Conservation (phyloP, 2,797 vertebrate species). For the Jordanella pulchra region DNA sequence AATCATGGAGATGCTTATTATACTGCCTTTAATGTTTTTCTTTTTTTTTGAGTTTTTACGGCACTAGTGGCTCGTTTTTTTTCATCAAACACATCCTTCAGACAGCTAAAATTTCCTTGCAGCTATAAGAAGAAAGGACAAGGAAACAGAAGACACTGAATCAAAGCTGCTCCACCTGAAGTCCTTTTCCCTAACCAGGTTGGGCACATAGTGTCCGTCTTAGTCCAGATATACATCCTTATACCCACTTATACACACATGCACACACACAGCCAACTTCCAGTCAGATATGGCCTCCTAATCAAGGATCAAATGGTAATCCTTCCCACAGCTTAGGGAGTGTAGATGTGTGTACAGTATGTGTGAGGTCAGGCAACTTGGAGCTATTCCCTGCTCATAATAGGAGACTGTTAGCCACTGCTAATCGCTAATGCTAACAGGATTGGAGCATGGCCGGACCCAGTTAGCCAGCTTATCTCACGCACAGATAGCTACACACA, state of each 20-base stretch:
- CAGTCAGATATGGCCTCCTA: constrained; percentile 59
- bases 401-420: constrained; percentile 65
- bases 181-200: constrained; percentile 14
- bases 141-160: constrained; percentile 8
- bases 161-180: constrained; percentile 9
- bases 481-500: constrained; percentile 17
- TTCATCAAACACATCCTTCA: constrained; percentile 36
- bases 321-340: constrained; percentile 59
- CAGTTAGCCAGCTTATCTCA: constrained; percentile 70
- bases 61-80: too few relatives aligned
- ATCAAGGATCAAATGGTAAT: constrained; percentile 78
- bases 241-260: constrained; percentile 12
- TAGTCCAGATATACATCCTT: constrained; percentile 25
- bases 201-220: background rate
- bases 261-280: constrained; percentile 29
- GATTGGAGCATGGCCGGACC: constrained; percentile 70
- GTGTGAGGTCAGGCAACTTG: constrained; percentile 60
- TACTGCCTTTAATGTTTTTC: too few relatives aligned
- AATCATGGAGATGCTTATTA: too few relatives aligned
- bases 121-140: background rate
- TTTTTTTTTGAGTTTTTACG: too few relatives aligned
- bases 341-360: constrained; percentile 42
- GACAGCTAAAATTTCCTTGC: constrained; percentile 24
- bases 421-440: constrained; percentile 78
- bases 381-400: constrained; percentile 69